phyloP scores from a whole-genome alignment of 2,113 vertebrate genomes.

The Engystomops pustulosus region DNA sequence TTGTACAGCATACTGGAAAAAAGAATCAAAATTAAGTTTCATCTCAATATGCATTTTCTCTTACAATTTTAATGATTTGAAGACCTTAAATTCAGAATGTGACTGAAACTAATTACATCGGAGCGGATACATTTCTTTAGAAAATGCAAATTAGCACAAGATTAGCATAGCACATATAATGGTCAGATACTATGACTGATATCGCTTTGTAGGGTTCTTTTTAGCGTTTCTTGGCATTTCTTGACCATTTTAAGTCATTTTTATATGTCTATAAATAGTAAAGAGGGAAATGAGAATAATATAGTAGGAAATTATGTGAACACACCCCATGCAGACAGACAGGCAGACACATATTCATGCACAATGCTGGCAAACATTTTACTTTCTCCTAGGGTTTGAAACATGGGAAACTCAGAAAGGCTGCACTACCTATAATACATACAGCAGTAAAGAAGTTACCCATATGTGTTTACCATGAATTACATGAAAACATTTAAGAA shows the following conservation, averaged over 20 bases:
- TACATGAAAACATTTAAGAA: neutral
- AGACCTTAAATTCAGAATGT: neutral
- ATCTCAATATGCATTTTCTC: neutral
- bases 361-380: conserved; percentile 8
- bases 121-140: no score
- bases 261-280: conserved; percentile 78
- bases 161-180: no score
- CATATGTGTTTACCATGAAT: no score
- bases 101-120: no score
- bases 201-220: no score
- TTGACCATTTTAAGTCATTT: conserved; percentile 61
- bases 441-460: neutral
- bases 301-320: conserved; percentile 72
- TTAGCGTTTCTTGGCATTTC: neutral
- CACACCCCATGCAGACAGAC: conserved; percentile 62
- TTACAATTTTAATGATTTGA: neutral
- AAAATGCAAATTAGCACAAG: no score
- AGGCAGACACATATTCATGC: neutral
- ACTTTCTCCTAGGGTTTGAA: conserved; percentile 12
- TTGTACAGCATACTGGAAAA: neutral
- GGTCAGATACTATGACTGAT: no score
- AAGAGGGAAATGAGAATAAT: conserved; percentile 77
- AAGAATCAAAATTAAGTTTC: neutral
- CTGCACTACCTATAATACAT: neutral
- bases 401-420: conserved; percentile 37